Percentiles rank a stretch among this genome's conserved stretches.
Conservation (phyloP, 1,140 invertebrate species). For the Drosophila subpulchrella region DNA sequence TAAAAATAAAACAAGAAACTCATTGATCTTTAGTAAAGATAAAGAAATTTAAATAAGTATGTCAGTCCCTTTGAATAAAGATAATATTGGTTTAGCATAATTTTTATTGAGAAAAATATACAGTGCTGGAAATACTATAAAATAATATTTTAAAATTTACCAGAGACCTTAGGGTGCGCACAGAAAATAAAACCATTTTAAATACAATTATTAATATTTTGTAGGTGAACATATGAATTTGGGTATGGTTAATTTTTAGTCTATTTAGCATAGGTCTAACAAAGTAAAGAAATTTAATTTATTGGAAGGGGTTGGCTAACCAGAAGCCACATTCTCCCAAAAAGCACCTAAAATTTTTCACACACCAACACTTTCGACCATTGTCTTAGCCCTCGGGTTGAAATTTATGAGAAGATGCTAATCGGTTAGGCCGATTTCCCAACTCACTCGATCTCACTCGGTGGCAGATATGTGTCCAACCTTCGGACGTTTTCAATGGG, state of each 20-base stretch:
- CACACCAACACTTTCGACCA: not conserved
- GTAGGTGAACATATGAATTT: not conserved
- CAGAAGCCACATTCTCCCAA: not conserved
- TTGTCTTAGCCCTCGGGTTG: not conserved
- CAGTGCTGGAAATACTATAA: too few species aligned
- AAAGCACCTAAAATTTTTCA: not conserved
- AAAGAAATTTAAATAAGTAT: too few species aligned
- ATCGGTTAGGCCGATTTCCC: not conserved
- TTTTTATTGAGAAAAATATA: too few species aligned
- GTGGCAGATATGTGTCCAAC: conserved; percentile 25
- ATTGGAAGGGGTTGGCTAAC: not conserved
- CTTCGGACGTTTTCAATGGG: conserved; percentile 48
- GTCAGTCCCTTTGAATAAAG: too few species aligned
- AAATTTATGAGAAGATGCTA: conserved; percentile 14
- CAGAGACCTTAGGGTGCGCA: too few species aligned
- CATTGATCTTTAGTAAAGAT: too few species aligned
- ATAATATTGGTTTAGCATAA: too few species aligned
- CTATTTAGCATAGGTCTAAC: not conserved
- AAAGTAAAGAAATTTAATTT: not conserved
- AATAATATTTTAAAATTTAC: too few species aligned
- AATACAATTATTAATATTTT: not conserved
- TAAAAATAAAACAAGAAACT: too few species aligned
- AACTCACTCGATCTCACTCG: not conserved
- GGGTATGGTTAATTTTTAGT: not conserved
- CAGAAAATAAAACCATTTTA: not conserved